Percentiles rank a stretch among this genome's conserved stretches.
Conservation (phyloP, 2,113 vertebrate genomes). For the Pagrus major region DNA sequence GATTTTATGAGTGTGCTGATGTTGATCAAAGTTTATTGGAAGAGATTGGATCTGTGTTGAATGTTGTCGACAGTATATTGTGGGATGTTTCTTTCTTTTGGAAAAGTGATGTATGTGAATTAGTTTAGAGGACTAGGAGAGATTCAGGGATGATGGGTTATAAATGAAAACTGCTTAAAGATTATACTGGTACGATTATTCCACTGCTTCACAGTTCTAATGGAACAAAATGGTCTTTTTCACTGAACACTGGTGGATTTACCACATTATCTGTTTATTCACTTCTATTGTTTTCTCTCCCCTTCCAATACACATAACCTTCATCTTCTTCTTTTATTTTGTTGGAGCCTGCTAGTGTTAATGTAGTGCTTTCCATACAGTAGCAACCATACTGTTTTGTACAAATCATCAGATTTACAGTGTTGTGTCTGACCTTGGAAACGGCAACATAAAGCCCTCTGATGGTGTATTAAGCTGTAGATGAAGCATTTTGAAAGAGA, state of each 20-base stretch:
- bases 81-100: neutral
- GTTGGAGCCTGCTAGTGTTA: neutral
- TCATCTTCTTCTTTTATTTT: slow-evolving; percentile 2
- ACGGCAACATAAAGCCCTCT: slow-evolving; percentile 39
- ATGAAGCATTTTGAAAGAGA: neutral
- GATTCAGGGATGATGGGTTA: neutral
- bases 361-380: slow-evolving; percentile 18
- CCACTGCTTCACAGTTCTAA: neutral
- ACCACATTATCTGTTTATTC: neutral
- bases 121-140: slow-evolving; percentile 25
- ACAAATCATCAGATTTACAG: slow-evolving; percentile 28
- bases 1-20: neutral
- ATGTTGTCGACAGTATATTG: slow-evolving; percentile 13
- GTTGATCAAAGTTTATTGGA: neutral
- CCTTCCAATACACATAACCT: neutral
- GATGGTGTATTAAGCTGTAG: slow-evolving; percentile 25
- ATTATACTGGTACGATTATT: neutral
- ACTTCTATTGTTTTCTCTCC: neutral
- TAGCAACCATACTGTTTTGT: slow-evolving; percentile 26
- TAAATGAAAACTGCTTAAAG: neutral
- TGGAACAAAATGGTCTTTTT: neutral
- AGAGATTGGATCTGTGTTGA: slow-evolving; percentile 10
- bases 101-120: neutral
- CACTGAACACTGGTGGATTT: neutral
- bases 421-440: slow-evolving; percentile 48